Evolutionary conservation across 2,888 invertebrate species (phyloP), one percentile per base, ranked within the genome.

Genomic region (Junonia oenone): DNA sequence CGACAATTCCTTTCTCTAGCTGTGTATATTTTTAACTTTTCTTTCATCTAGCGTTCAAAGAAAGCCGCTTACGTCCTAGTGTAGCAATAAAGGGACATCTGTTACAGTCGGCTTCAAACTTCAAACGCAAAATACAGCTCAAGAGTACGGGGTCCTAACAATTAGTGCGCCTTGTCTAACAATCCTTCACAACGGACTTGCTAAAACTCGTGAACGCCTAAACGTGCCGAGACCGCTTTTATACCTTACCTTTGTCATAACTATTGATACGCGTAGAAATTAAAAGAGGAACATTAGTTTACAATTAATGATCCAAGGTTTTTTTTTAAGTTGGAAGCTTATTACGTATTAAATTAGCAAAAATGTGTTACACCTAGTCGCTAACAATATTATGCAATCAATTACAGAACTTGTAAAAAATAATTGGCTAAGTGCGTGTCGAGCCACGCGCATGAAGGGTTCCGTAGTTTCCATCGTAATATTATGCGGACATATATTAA

Each of bases 141-240:
- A 53, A 62, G 65, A 63, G 65, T 63, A 64, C 68, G 69, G 68
- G 67, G 63, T 51, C 64, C 72, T 75, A 77, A 78, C 81, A 83
- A 83, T 83, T 80, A 83, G 78, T 69, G 74, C 74, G 69, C 71
- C 71, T 70, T 64, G 69, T 68, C 75, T 80, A 80, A 80, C 81
- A 68, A 70, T 73, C 65, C 78, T 79, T 73, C 68, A 68, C 55
- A 49, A 68, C 55, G 48, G 60, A 62, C 63, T 62, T 61, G 62
- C 68, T 67, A 65, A 71, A 70, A 66, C 68, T 68, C 66, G 68
- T 66, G 71, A 74, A 43, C 33, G 14, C 43, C 75, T 75, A 78
- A 77, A 78, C 73, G 74, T 70, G 72, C 73, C 72, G 64, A 66
- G 67, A 65, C 63, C 63, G 72, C 69, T 63, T 48, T 51, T 48